Conservation (phyloP, 1,140 invertebrate species). For the Drosophila santomea region DNA sequence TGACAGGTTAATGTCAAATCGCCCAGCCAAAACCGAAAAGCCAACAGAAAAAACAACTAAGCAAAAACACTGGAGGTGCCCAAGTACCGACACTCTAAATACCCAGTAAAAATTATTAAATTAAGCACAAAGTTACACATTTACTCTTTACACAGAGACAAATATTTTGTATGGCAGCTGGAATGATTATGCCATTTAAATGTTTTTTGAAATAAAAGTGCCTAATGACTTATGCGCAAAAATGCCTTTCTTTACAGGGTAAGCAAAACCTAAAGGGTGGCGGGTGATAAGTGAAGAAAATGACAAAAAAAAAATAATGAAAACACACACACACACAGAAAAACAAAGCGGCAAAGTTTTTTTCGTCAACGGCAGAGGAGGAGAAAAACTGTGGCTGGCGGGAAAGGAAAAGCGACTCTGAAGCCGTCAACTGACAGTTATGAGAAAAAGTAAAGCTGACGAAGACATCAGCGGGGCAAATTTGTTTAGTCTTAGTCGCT, state of each 20-base stretch:
- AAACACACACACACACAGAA: background rate
- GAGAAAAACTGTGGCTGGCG: constrained; percentile 44
- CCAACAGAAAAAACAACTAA: constrained; percentile 45
- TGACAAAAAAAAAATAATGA: constrained; percentile 10
- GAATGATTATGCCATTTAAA: too few species aligned
- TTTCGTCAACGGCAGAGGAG: constrained; percentile 36
- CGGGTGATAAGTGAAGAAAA: constrained; percentile 36
- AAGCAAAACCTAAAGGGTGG: constrained; percentile 10
- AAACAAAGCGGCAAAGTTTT: constrained; percentile 49
- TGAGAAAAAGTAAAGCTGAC: constrained; percentile 83
- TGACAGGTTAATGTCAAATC: constrained; percentile 81
- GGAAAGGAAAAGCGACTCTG: constrained; percentile 64
- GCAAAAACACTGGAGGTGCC: constrained; percentile 9
- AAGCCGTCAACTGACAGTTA: constrained; percentile 79
- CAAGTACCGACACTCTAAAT: background rate
- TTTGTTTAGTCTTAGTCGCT: constrained; percentile 80
- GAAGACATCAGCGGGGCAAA: constrained; percentile 76
- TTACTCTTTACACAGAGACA: too few species aligned
- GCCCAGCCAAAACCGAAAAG: constrained; percentile 65
- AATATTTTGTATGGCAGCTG: too few species aligned
- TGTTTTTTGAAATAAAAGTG: too few species aligned
- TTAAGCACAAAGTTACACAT: background rate
- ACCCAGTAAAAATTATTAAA: background rate
- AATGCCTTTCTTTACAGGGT: background rate
- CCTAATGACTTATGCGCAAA: background rate